These are phyloP conservation scores for Rhea americana DNA, from an alignment of 2,113 vertebrate genomes.

Conservation along the genomic window DNA sequence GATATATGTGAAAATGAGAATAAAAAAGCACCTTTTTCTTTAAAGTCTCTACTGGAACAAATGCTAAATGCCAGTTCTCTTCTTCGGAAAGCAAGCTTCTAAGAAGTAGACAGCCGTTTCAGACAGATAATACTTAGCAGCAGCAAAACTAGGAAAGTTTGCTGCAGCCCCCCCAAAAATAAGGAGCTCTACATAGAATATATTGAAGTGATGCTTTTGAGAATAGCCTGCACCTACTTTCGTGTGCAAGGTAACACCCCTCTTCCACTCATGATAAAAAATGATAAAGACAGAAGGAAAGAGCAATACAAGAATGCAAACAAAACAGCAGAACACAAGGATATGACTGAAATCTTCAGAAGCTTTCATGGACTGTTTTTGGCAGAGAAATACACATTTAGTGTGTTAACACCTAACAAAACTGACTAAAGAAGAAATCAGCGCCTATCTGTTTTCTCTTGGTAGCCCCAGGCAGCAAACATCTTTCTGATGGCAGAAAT, in stretches of 20 bases:
- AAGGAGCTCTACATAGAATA: not conserved
- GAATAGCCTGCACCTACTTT: not conserved
- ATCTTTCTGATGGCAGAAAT: not conserved
- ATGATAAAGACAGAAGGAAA: slow-evolving; percentile 39
- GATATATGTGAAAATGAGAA: not conserved
- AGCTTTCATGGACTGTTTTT: not conserved
- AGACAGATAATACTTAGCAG: not conserved
- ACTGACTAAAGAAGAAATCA: not conserved
- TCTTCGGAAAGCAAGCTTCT: not conserved
- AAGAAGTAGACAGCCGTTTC: not conserved
- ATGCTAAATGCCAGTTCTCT: not conserved
- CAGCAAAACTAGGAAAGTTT: not conserved
- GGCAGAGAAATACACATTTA: not conserved
- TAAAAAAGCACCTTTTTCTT: slow-evolving; percentile 18
- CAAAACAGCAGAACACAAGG: not conserved
- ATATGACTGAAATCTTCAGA: not conserved
- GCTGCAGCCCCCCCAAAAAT: not conserved
- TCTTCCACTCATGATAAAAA: slow-evolving; percentile 41
- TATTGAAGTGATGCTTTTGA: not conserved
- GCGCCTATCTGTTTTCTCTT: not conserved
- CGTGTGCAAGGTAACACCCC: slow-evolving; percentile 8
- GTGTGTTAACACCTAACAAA: not conserved
- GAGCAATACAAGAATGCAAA: slow-evolving; percentile 23
- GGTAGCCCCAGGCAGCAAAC: not conserved
- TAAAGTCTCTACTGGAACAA: not conserved